Percentiles rank a stretch among this genome's conserved stretches.
Conservation (phyloP, 2,888 invertebrate species). For the Criorhina ranunculi region DNA sequence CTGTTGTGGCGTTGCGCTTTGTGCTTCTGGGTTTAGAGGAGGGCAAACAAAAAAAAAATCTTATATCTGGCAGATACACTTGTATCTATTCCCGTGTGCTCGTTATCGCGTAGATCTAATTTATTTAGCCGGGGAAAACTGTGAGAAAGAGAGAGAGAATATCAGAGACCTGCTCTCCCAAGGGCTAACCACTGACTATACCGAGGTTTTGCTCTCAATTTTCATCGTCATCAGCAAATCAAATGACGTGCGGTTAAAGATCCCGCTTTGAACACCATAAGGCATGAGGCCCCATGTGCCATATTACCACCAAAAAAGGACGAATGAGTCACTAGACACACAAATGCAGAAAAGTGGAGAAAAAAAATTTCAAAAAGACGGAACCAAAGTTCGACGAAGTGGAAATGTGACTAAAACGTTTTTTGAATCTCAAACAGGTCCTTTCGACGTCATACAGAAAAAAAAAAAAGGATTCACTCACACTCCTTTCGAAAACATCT, state of each 20-base stretch:
- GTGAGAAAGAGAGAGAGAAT: too few relatives aligned
- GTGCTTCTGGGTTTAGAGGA: constrained; percentile 30
- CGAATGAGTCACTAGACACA: constrained; percentile 26
- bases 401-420: constrained; percentile 77
- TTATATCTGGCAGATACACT: constrained; percentile 60
- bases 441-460: constrained; percentile 3
- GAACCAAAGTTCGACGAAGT: constrained; percentile 65
- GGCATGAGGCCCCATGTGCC: constrained; percentile 43
- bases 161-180: constrained; percentile 12
- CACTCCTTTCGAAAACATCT: constrained; percentile 38
- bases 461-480: constrained; percentile 37
- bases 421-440: constrained; percentile 72
- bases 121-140: not conserved
- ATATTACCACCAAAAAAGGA: not conserved
- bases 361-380: constrained; percentile 12
- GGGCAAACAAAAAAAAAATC: constrained; percentile 33
- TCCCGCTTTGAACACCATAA: constrained; percentile 9
- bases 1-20: constrained; percentile 57
- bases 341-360: constrained; percentile 27
- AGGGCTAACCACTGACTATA: constrained; percentile 27
- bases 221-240: constrained; percentile 61
- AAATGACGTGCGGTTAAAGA: constrained; percentile 56
- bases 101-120: constrained; percentile 43
- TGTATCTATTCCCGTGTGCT: constrained; percentile 48
- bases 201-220: constrained; percentile 30